phyloP scores from a whole-genome alignment of 1,140 invertebrate species.

The Diabrotica virgifera region DNA sequence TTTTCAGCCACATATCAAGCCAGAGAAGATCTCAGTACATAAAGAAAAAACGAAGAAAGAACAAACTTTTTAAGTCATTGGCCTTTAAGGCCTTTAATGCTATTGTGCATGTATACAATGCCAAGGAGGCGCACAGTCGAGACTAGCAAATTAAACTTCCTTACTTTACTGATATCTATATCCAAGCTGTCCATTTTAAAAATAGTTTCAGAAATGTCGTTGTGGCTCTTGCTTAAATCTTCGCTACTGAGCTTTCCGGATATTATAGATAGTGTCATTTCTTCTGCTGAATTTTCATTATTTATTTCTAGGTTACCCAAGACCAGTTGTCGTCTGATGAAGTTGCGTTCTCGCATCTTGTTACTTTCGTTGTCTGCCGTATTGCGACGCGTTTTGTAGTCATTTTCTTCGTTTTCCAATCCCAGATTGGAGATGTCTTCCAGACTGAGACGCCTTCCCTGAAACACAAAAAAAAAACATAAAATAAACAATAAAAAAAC shows the following conservation, averaged over 20 bases:
- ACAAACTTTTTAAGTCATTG: no score
- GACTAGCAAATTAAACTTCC: no score
- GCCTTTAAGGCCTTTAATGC: no score
- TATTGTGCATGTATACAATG: conserved; percentile 31
- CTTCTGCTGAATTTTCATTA: conserved; percentile 41
- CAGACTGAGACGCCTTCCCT: conserved; percentile 42
- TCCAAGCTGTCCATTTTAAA: conserved; percentile 67
- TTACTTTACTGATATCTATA: conserved; percentile 43
- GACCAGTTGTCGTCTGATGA: conserved; percentile 44
- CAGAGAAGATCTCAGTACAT: no score
- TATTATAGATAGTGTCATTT: conserved; percentile 41
- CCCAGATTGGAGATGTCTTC: conserved; percentile 30
- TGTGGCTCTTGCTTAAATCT: conserved; percentile 44
- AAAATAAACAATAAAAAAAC: no score
- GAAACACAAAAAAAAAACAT: background rate
- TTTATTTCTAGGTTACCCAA: conserved; percentile 44
- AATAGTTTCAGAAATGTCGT: conserved; percentile 56
- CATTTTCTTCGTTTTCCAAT: conserved; percentile 57
- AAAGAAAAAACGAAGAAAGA: no score
- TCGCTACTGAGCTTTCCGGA: conserved; percentile 40
- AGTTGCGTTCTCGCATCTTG: conserved; percentile 41
- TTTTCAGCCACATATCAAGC: no score
- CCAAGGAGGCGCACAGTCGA: no score
- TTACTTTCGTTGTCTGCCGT: conserved; percentile 42
- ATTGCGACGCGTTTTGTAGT: conserved; percentile 57